Evolutionary conservation across 2,888 invertebrate species (phyloP).

Genomic region (Gisinianus flammeolus): DNA sequence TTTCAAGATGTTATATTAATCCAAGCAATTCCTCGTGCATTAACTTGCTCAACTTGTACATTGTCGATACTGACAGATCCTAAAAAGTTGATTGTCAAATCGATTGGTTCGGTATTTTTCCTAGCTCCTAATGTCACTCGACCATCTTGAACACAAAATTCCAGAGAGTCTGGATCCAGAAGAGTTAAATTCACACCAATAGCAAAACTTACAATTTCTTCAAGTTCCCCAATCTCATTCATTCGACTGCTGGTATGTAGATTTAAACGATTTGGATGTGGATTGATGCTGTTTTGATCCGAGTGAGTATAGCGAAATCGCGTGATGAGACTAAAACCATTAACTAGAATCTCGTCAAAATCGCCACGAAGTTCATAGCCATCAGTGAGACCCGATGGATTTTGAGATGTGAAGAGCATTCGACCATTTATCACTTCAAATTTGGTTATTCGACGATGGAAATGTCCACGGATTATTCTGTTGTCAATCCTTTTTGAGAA

Average conservation of each 20-base stretch:
- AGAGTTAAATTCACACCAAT: not conserved
- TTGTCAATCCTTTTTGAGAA: not conserved
- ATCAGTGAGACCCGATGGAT: not conserved
- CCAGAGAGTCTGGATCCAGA: not conserved
- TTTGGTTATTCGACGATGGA: not conserved
- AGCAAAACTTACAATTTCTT: not conserved
- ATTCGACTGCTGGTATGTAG: not conserved
- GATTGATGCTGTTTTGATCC: not conserved
- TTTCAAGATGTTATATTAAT: not conserved
- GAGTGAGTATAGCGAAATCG: not conserved
- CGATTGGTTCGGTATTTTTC: not conserved
- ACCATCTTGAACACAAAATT: not conserved
- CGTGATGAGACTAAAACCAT: not conserved
- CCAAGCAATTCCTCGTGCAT: not conserved
- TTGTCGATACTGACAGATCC: not conserved
- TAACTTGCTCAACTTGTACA: not conserved
- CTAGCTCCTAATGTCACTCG: not conserved
- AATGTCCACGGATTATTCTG: not conserved
- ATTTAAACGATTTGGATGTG: not conserved
- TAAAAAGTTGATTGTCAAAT: not conserved
- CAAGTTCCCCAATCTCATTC: not conserved
- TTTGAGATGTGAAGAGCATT: not conserved
- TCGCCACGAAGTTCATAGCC: not conserved
- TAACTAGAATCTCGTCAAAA: not conserved
- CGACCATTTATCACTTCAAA: not conserved